Percentiles rank a stretch among this genome's conserved stretches.
Evolutionary conservation across 2,888 invertebrate genomes (phyloP).

Genomic region (Drosophila imparisetae): DNA sequence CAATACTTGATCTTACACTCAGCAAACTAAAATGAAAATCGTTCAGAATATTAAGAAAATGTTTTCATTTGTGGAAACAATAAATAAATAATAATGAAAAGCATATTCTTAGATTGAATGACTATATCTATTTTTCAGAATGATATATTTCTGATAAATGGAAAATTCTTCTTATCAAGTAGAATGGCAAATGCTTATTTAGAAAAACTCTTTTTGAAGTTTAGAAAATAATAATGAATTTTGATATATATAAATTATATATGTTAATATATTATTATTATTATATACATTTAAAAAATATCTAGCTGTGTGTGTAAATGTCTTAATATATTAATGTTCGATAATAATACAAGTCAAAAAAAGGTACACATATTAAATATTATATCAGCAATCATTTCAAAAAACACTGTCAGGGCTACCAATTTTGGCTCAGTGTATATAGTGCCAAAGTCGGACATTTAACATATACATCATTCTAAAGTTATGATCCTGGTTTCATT

Average conservation of each 20-base stretch:
- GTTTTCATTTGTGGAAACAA: neutral
- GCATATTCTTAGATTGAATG: neutral
- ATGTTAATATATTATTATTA: too few relatives aligned
- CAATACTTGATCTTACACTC: neutral
- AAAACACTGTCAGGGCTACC: neutral
- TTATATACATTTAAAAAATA: too few relatives aligned
- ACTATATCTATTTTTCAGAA: neutral
- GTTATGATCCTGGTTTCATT: neutral
- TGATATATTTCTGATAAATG: neutral
- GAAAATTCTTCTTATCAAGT: neutral
- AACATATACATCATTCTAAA: constrained; percentile 14
- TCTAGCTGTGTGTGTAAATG: too few relatives aligned
- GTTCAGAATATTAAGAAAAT: neutral
- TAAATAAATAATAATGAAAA: neutral
- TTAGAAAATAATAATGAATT: neutral
- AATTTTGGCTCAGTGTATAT: neutral
- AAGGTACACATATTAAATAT: neutral
- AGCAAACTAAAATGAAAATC: neutral
- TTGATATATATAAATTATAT: too few relatives aligned
- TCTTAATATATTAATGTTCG: neutral
- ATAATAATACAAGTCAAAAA: neutral
- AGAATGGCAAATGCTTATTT: neutral
- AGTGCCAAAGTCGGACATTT: constrained; percentile 1
- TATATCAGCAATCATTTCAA: neutral
- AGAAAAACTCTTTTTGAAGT: neutral